These are phyloP conservation scores for Clytia hemisphaerica DNA, from an alignment of 30 jellyfish, hydroid and myxozoan genomes.

Conservation along the genomic window DNA sequence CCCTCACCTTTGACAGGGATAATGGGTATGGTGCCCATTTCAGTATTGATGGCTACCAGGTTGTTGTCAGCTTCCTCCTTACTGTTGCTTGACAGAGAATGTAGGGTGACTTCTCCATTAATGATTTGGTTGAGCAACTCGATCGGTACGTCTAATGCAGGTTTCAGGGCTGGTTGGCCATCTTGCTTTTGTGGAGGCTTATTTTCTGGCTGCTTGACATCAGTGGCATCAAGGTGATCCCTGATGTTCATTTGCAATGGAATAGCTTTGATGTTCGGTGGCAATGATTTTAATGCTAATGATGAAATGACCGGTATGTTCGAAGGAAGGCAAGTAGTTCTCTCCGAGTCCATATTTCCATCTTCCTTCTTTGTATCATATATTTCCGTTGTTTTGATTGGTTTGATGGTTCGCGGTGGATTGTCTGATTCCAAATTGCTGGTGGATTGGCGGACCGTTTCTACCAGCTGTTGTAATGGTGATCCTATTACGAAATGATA, in stretches of 20 bases:
- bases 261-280: constrained; percentile 23
- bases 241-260: constrained; percentile 8
- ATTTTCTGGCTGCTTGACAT: neutral
- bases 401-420: too few species aligned
- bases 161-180: neutral
- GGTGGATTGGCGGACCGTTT: too few species aligned
- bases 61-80: neutral
- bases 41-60: constrained; percentile 26
- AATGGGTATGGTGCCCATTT: constrained; percentile 40
- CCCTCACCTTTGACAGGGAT: constrained; percentile 25
- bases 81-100: constrained; percentile 42
- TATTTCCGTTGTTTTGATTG: too few species aligned
- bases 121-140: constrained; percentile 33
- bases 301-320: constrained; percentile 19
- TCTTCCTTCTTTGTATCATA: too few species aligned
- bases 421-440: too few species aligned
- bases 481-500: too few species aligned
- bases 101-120: constrained; percentile 38
- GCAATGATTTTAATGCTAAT: constrained; percentile 10
- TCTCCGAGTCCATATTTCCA: too few species aligned
- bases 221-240: neutral
- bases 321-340: too few species aligned
- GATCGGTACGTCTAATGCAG: constrained; percentile 35
- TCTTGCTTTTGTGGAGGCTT: neutral
- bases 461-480: too few species aligned